phyloP scores from a whole-genome alignment of 2,113 vertebrate genomes.

The Solea senegalensis region DNA sequence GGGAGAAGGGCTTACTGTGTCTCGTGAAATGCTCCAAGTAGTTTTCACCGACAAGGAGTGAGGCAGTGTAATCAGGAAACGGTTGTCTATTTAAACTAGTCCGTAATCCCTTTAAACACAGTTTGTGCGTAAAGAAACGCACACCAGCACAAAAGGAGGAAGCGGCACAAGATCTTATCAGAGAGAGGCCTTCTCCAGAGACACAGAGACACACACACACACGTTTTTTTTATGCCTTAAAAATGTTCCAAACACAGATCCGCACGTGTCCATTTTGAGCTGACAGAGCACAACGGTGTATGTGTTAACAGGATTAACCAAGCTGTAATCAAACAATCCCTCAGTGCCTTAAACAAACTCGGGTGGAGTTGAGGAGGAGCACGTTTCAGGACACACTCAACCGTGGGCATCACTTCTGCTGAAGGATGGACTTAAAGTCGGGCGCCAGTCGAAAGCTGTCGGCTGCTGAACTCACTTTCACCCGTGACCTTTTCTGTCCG shows the following conservation, averaged over 20 bases:
- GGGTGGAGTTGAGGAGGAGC: slow-evolving; percentile 56
- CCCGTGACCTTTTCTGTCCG: slow-evolving; percentile 51
- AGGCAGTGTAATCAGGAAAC: background rate
- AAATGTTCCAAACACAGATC: slow-evolving; percentile 19
- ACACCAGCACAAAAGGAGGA: slow-evolving; percentile 7
- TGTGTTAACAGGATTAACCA: slow-evolving; percentile 58
- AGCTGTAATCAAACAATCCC: slow-evolving; percentile 71
- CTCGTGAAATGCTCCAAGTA: slow-evolving; percentile 3
- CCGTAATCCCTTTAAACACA: slow-evolving; percentile 18
- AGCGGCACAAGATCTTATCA: slow-evolving; percentile 40
- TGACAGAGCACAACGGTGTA: slow-evolving; percentile 27
- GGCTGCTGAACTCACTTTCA: slow-evolving; percentile 37
- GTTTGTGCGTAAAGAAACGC: slow-evolving; percentile 1
- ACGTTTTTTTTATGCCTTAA: background rate
- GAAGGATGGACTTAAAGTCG: slow-evolving; percentile 24
- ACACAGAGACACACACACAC: slow-evolving; percentile 1
- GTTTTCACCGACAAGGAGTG: slow-evolving; percentile 12
- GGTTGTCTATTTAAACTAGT: slow-evolving; percentile 2
- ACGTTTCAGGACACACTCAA: slow-evolving; percentile 23
- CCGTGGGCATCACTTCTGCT: slow-evolving; percentile 26
- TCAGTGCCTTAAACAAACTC: slow-evolving; percentile 70
- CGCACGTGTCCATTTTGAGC: slow-evolving; percentile 5
- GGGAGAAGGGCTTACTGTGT: background rate
- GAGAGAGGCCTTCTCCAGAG: background rate
- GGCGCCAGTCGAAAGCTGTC: slow-evolving; percentile 26